Base-by-base conservation (phyloP, 92 coral and sea anemone genomes). In the Parazoanthus darwini region DNA sequence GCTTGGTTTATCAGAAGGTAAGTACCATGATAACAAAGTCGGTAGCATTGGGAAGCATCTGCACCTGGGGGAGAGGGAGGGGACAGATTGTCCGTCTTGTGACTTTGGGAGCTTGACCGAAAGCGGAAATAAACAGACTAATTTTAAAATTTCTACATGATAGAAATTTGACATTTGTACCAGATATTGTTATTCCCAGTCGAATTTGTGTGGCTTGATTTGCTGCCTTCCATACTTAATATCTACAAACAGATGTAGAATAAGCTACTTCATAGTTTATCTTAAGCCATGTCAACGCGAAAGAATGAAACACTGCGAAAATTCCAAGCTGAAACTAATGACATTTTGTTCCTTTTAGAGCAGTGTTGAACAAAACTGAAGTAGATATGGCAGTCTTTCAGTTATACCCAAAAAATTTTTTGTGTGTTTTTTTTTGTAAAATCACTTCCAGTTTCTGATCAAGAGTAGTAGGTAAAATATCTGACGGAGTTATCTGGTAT, bases 1-100 rank as follows among this genome's bases (percentile, higher is more conserved):
- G 91, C 22, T 13, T 89, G 85, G 91, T 89, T 77, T 89, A 89
- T 82, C 86, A 85, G 15, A 89, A 89, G 89, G 91, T 89, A 89
- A 75, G 91, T 44, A 20, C 22, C 20, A 46, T 46, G 51, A 58
- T 22, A 18, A 63, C 8, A 63, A 63, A 16, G 33, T 8, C 70
- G 26, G 70, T 63, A 7, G 70, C 0, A 4, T 63, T 2, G 70
- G n/a, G n/a, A 63, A 63, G 59, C 3, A 18, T 63, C 26, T 63
- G 8, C n/a, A 20, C n/a, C 7, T 63, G 26, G 25, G 70, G 70
- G 70, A 63, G 70, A 8, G 25, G 25, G 70, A 23, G 70, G 70
- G 70, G 26, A 23, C 70, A 63, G 70, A 63, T 23, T 63, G 70
- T 63, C 6, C 16, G 25, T 63, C 70, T 63, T 20, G 0, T 18